Conservation (phyloP, 2,888 invertebrate genomes). For the Hofmannophila pseudospretella region DNA sequence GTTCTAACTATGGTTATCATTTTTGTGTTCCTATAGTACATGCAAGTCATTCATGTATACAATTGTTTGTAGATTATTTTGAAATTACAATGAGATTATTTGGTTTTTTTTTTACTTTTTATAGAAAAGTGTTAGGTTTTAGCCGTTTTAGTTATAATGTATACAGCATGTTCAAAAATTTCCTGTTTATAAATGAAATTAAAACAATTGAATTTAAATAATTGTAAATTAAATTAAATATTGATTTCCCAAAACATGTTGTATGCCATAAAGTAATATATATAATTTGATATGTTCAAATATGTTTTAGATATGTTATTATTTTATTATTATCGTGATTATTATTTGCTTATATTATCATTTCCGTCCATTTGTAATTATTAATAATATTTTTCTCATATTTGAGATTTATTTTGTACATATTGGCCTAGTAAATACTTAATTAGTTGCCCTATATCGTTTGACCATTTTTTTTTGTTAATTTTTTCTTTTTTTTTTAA, state of each 20-base stretch:
- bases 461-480: slow-evolving; percentile 32
- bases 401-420: slow-evolving; percentile 32
- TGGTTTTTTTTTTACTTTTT: slow-evolving; percentile 63
- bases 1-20: too few species aligned
- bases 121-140: slow-evolving; percentile 49
- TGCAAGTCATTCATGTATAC: slow-evolving; percentile 42
- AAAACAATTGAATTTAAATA: too few species aligned
- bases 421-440: slow-evolving; percentile 4
- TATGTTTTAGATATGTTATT: slow-evolving; percentile 35
- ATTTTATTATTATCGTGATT: slow-evolving; percentile 27
- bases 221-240: too few species aligned
- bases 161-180: slow-evolving; percentile 4
- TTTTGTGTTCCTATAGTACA: too few species aligned
- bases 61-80: slow-evolving; percentile 49
- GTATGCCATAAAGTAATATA: slow-evolving; percentile 41
- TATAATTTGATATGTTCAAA: slow-evolving; percentile 54
- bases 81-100: slow-evolving; percentile 76
- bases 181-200: too few species aligned
- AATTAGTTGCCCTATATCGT: slow-evolving; percentile 8
- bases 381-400: slow-evolving; percentile 39
- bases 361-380: slow-evolving; percentile 68
- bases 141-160: slow-evolving; percentile 22
- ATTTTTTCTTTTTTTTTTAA: slow-evolving; percentile 38
- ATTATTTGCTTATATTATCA: slow-evolving; percentile 62
- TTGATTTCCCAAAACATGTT: slow-evolving; percentile 18